These are phyloP conservation scores for Sphaerodactylus townsendi DNA, from an alignment of 2,113 vertebrate genomes.

Conservation along the genomic window DNA sequence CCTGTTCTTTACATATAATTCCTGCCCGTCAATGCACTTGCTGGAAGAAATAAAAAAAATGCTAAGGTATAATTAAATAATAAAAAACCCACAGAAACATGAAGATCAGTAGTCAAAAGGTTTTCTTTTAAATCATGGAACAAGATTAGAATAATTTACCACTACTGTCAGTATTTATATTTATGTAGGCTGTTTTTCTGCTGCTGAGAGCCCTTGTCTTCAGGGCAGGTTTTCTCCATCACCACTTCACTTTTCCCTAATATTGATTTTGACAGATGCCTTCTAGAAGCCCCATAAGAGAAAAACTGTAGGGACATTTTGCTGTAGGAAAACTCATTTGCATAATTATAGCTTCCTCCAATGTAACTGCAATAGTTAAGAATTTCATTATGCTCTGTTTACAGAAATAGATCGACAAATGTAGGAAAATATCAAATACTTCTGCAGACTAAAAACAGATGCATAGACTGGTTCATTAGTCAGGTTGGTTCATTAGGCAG, in stretches of 20 bases:
- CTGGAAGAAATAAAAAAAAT: constrained; percentile 18
- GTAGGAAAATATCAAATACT: background rate
- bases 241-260: background rate
- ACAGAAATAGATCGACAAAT: background rate
- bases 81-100: background rate
- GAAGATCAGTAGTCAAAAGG: background rate
- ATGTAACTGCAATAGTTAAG: background rate
- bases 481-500: background rate
- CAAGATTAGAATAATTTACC: background rate
- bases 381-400: background rate
- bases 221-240: constrained; percentile 15
- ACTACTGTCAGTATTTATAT: background rate
- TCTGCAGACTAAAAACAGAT: background rate
- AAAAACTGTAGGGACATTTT: background rate
- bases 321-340: background rate
- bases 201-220: background rate
- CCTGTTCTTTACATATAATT: background rate
- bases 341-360: background rate
- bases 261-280: constrained; percentile 4
- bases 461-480: background rate
- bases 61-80: background rate
- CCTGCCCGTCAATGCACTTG: background rate
- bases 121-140: background rate
- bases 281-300: constrained; percentile 1
- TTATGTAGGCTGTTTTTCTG: background rate